These are phyloP conservation scores for Ostrea denselamellosa DNA, from an alignment of 1,140 invertebrate species.

Conservation along the genomic window DNA sequence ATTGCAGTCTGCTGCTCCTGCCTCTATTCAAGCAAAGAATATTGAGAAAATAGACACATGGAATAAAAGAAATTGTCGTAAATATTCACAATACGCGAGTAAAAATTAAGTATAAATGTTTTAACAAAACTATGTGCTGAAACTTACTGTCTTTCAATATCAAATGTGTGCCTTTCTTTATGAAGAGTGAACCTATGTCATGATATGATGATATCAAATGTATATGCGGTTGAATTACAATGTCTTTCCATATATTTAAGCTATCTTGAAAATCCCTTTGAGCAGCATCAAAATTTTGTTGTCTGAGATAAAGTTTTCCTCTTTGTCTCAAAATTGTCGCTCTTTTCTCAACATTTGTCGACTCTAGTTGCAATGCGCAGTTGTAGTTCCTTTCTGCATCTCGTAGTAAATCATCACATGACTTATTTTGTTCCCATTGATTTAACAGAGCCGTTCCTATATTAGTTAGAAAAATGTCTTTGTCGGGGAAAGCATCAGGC, in stretches of 20 bases:
- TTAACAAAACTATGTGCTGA: too few relatives aligned
- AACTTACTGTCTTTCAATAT: background rate
- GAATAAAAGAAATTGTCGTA: too few relatives aligned
- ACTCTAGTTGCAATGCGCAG: background rate
- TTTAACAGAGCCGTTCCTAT: background rate
- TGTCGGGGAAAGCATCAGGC: background rate
- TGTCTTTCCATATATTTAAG: background rate
- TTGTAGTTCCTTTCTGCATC: background rate
- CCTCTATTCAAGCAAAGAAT: background rate
- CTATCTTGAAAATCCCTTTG: conserved; percentile 12
- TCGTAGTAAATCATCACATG: background rate
- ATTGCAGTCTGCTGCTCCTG: background rate
- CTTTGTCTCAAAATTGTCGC: background rate
- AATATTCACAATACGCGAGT: too few relatives aligned
- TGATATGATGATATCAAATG: background rate
- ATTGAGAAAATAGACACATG: background rate
- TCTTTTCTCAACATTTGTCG: background rate
- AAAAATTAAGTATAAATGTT: too few relatives aligned
- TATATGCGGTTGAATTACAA: background rate
- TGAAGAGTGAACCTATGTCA: background rate
- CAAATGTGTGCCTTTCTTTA: background rate
- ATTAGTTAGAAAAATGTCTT: background rate
- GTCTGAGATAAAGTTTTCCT: background rate
- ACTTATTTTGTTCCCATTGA: background rate
- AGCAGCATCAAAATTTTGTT: background rate